A percentile compares a stretch with the other conserved stretches of the same genome.
These are phyloP conservation scores for Rhea pennata DNA, from an alignment of 2,113 vertebrate species.

Conservation along the genomic window DNA sequence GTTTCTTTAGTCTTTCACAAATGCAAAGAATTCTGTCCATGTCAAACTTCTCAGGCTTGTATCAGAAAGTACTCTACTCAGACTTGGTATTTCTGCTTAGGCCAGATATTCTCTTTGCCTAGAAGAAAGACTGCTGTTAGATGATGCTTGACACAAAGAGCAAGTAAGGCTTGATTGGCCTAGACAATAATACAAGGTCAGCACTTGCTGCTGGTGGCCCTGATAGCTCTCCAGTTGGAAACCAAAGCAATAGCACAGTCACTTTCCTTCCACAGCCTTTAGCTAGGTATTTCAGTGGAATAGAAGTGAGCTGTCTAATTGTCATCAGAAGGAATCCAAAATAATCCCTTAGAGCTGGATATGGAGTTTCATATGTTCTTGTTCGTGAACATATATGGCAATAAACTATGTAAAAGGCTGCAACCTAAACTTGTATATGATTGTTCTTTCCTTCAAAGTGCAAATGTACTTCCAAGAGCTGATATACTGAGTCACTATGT, in stretches of 20 bases:
- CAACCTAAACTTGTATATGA: not conserved
- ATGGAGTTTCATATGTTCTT: not conserved
- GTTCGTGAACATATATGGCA: not conserved
- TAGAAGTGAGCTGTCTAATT: not conserved
- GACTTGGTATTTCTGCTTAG: not conserved
- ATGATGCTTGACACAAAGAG: not conserved
- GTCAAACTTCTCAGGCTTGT: not conserved
- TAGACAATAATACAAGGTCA: not conserved
- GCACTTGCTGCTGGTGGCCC: not conserved
- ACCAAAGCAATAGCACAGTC: not conserved
- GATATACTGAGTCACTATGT: not conserved
- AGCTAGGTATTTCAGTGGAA: accelerated
- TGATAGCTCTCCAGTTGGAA: not conserved
- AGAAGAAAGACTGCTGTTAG: not conserved
- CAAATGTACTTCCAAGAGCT: not conserved
- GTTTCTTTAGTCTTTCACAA: not conserved
- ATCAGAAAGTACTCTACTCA: not conserved
- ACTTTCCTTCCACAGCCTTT: not conserved
- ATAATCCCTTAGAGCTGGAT: not conserved
- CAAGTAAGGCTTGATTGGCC: not conserved
- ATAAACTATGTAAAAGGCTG: not conserved
- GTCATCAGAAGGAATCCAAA: not conserved
- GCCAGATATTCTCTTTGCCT: not conserved
- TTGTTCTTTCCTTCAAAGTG: not conserved
- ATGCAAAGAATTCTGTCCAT: not conserved